Conservation (phyloP, 2,797 vertebrate species). For the Sorex maritimensis region DNA sequence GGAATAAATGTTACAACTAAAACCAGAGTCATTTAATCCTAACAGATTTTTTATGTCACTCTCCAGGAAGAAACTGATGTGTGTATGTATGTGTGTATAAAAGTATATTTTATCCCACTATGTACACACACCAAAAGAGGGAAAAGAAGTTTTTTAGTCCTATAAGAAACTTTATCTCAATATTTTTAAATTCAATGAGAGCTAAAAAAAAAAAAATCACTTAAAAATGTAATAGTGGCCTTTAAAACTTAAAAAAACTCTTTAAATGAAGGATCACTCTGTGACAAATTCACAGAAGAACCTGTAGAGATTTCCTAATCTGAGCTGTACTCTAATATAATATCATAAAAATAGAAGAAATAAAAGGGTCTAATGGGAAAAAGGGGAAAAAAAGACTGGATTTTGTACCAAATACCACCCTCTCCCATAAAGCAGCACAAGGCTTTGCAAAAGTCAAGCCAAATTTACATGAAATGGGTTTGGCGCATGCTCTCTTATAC, state of each 20-base stretch:
- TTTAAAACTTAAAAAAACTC: conserved; percentile 75
- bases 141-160: conserved; percentile 49
- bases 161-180: conserved; percentile 70
- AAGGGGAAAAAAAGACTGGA: conserved; percentile 78
- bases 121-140: background rate
- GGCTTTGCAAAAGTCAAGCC: conserved; percentile 88
- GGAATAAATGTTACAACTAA: conserved; percentile 62
- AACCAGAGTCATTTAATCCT: conserved; percentile 68
- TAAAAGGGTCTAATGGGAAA: conserved; percentile 80
- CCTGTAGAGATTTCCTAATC: conserved; percentile 74
- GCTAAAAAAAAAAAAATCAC: conserved; percentile 71
- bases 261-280: conserved; percentile 77
- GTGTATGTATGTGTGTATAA: background rate
- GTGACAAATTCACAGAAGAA: conserved; percentile 84
- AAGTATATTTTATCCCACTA: conserved; percentile 22
- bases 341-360: conserved; percentile 77
- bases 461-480: conserved; percentile 88
- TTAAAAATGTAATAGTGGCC: conserved; percentile 60
- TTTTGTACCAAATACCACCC: conserved; percentile 87
- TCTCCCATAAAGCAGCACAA: conserved; percentile 89
- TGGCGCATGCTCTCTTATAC: conserved; percentile 90
- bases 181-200: conserved; percentile 68
- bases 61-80: conserved; percentile 49
- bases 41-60: conserved; percentile 71
- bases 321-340: conserved; percentile 72